phyloP scores from a whole-genome alignment of 2,113 vertebrate genomes.

The Tetraodon nigroviridis region DNA sequence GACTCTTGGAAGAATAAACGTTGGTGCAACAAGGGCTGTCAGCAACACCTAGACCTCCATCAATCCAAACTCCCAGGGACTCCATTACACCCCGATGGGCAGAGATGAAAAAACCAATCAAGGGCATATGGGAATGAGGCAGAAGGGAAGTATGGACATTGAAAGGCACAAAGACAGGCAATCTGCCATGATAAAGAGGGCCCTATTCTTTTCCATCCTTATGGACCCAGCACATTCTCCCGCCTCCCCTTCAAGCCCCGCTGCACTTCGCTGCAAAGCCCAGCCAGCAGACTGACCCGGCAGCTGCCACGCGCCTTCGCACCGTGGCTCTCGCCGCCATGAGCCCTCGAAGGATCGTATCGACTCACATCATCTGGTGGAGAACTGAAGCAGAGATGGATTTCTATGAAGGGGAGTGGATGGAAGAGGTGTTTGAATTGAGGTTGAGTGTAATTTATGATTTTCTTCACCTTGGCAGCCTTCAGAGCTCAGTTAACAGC shows the following conservation, averaged over 20 bases:
- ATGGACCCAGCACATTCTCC: constrained; percentile 52
- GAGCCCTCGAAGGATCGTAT: constrained; percentile 4
- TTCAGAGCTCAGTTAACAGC: no score
- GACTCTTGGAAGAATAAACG: constrained; percentile 32
- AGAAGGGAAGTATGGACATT: constrained; percentile 49
- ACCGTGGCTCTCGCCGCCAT: neutral
- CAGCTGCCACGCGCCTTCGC: constrained; percentile 32
- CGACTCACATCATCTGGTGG: constrained; percentile 16
- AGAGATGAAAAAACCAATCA: constrained; percentile 69
- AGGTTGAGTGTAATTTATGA: constrained; percentile 16
- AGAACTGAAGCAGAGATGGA: constrained; percentile 22
- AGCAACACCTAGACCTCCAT: constrained; percentile 46
- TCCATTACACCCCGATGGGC: constrained; percentile 69
- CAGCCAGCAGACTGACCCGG: constrained; percentile 32
- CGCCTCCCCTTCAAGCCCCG: constrained; percentile 69
- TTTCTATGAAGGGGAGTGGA: constrained; percentile 19
- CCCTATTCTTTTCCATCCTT: constrained; percentile 31
- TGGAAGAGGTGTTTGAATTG: constrained; percentile 10
- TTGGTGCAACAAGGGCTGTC: constrained; percentile 43
- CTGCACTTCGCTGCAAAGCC: constrained; percentile 35
- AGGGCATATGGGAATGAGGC: constrained; percentile 48
- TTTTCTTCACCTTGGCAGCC: neutral
- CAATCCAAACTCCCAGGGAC: constrained; percentile 65
- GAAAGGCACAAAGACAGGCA: constrained; percentile 66
- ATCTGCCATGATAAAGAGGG: constrained; percentile 75